These are phyloP conservation scores for Lycaena phlaeas DNA, from an alignment of 2,888 invertebrate species.

Conservation along the genomic window DNA sequence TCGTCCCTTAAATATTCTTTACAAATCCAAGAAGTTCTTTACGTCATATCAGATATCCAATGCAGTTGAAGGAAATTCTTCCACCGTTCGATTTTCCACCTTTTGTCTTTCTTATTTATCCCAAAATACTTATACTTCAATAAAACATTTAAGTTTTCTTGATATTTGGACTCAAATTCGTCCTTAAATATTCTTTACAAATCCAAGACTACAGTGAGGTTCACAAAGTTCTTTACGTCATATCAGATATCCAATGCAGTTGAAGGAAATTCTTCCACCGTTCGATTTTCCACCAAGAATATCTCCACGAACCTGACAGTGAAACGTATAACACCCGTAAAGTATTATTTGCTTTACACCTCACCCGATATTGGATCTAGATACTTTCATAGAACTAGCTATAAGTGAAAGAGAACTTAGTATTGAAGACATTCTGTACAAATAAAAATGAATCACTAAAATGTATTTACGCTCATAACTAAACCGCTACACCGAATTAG, in stretches of 20 bases:
- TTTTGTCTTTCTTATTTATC: no score
- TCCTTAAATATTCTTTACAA: no score
- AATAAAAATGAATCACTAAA: no score
- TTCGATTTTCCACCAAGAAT: constrained; percentile 11
- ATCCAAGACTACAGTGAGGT: no score
- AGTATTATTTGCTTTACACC: constrained; percentile 18
- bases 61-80: not conserved
- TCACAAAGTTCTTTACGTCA: not conserved
- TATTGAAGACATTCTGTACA: no score
- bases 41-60: not conserved
- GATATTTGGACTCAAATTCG: no score
- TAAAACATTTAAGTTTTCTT: no score
- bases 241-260: constrained; percentile 1
- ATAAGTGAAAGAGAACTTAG: not conserved
- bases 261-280: not conserved
- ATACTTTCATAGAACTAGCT: constrained; percentile 11
- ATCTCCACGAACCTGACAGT: constrained; percentile 14
- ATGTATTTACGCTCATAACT: no score
- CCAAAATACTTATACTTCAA: no score
- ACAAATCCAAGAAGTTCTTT: not conserved
- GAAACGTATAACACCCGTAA: constrained; percentile 16
- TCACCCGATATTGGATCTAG: constrained; percentile 16
- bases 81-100: constrained; percentile 6
- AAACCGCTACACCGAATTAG: no score
- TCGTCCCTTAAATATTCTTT: no score